Evolutionary conservation across 2,113 vertebrate species (phyloP), one percentile per base, ranked within the genome.

Genomic region (Synodontis membranacea): DNA sequence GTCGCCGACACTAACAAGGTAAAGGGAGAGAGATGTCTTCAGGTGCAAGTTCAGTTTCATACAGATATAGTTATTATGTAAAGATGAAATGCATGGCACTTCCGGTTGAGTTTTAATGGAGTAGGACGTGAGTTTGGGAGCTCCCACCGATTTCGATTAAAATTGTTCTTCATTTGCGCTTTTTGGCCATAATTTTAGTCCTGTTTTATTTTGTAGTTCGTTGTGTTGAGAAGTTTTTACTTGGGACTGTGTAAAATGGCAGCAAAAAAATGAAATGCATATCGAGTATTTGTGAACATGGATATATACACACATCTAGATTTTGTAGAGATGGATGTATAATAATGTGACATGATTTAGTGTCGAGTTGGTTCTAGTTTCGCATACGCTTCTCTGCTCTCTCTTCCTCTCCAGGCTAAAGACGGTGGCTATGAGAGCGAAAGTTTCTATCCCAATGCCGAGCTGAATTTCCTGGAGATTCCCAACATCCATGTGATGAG

Each of bases 401-500:
- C 19, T 25, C 72, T 23, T 46, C 25, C 52, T 6, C 44, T 39
- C 88, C 89, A 99, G 98, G 94, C 97, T 1, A 99, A 99, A 92
- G 97, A 98, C 34, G 98, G 97, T 48, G 98, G 98, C 0, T 99
- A 95, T 44, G 98, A 99, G 91, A 97, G 94, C 56, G 97, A 98
- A 93, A 96, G 93, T 81, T 96, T 97, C 91, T 99, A 99, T 88
- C 93, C 96, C 25, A 98, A 97, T 0, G 96, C 96, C 3, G 98
- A 99, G 83, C 93, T 99, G 14, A 94, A 96, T 75, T 99, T 99
- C 85, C 90, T 99, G 91, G 97, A 99, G 76, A 99, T 99, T 39
- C 97, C 97, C 31, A 99, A 99, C 86, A 99, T 99, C n/a, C 97
- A 99, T 0, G 98, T 99, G 19, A 99, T 99, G 96, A 94, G 98